A percentile compares a stretch with the other conserved stretches of the same genome.
phyloP scores from a whole-genome alignment of 2,797 vertebrate species.

The Gymnothorax javanicus region DNA sequence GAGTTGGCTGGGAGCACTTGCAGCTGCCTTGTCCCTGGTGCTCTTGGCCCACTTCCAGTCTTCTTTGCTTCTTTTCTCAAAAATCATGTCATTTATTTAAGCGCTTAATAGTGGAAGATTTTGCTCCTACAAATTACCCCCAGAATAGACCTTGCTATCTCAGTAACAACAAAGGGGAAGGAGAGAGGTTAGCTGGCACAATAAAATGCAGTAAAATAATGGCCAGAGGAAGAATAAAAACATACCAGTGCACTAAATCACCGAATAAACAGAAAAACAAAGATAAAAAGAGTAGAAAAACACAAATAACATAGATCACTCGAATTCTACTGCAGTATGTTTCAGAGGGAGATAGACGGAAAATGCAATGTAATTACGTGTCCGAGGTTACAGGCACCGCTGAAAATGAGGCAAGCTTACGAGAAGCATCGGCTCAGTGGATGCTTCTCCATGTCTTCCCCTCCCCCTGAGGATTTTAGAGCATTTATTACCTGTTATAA shows the following conservation, averaged over 20 bases:
- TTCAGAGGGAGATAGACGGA: not conserved
- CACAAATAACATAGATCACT: not conserved
- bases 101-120: not conserved
- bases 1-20: constrained; percentile 48
- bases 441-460: not conserved
- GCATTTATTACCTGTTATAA: not conserved
- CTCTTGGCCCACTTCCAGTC: constrained; percentile 10
- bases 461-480: not conserved
- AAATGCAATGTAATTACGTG: not conserved
- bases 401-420: not conserved
- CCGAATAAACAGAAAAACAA: not conserved
- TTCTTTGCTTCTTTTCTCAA: not conserved
- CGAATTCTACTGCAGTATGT: not conserved
- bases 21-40: constrained; percentile 34
- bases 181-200: not conserved
- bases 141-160: not conserved
- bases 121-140: not conserved
- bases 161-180: not conserved
- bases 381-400: not conserved
- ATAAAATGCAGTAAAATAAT: not conserved
- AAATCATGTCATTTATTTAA: not conserved
- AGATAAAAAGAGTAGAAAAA: not conserved
- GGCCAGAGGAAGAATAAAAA: not conserved
- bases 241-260: not conserved
- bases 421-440: not conserved